Evolutionary conservation across 2,797 vertebrate species (phyloP), one percentile per base, ranked within the genome.

Genomic region (Nyctalus aviator): DNA sequence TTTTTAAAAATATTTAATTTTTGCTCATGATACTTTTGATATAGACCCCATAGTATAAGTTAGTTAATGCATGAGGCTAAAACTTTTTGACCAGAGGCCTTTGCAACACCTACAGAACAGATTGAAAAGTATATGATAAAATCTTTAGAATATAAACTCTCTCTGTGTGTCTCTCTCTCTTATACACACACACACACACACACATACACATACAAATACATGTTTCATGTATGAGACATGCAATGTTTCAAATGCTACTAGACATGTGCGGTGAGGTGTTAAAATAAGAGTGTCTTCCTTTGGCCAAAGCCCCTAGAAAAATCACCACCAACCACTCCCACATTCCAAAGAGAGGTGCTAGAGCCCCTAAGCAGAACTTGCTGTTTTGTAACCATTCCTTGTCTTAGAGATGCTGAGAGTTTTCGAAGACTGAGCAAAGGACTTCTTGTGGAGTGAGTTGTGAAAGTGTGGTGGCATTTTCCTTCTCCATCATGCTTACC

Each of bases 111-210:
- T 94, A 13, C 41, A 86, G 69, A 96, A 86, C 71, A 95, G 86
- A 93, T 32, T 91, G 62, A 81, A 96, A 96, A 92, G 30, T n/a
- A 10, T 53, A 82, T 94, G 81, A 72, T 73, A 48, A 35, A 57
- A 84, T 46, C 62, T 94, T 86, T 41, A 82, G 55, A 90, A 87
- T 88, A 77, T 91, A 93, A 92, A 95, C 44, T 62, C 59, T 62
- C 8, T 55, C 20, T 55, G 20, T 55, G 2, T 30, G 10, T 59
- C 5, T 62, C 59, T 62, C 59, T 62, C 27, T 62, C 27, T 62
- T 12, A 6, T 4, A 27, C 57, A 59, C 57, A 59, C 57, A 59
- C 57, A 32, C 37, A 37, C 37, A 37, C 37, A 37, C 37, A 37
- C 37, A 37, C 37, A 37, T 5, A 37, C 37, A 37, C 37, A 37